Percentiles rank a stretch among this genome's conserved stretches.
These are phyloP conservation scores for Escarpia spicata DNA, from an alignment of 2,888 invertebrate species.

Conservation along the genomic window DNA sequence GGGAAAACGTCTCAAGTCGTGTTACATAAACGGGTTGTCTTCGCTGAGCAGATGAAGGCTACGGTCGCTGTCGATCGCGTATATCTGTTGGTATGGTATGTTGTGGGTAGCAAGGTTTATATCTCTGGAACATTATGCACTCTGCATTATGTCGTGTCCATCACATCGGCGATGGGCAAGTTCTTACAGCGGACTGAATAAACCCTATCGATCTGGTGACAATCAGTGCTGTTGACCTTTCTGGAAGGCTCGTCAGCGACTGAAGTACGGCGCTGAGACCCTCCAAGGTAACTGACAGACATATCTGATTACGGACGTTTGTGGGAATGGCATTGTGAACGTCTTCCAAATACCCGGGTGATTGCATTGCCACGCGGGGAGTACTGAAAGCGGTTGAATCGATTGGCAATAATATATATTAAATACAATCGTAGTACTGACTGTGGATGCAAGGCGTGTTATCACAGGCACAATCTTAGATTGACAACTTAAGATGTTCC, in stretches of 20 bases:
- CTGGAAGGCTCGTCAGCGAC: not conserved
- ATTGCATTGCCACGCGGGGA: not conserved
- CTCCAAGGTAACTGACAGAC: not conserved
- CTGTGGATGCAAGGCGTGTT: not conserved
- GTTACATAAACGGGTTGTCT: too few relatives aligned
- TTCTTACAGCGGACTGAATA: not conserved
- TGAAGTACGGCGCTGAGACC: not conserved
- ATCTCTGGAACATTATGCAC: not conserved
- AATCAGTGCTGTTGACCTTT: not conserved
- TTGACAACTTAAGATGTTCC: not conserved
- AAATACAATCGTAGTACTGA: not conserved
- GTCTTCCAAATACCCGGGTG: not conserved
- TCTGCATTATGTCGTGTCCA: not conserved
- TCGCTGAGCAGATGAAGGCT: too few relatives aligned
- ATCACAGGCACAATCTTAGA: not conserved
- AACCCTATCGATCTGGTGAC: not conserved
- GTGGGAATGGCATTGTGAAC: not conserved
- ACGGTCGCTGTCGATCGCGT: not conserved
- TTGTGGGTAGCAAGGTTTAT: not conserved
- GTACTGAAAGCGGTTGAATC: not conserved
- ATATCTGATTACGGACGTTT: not conserved
- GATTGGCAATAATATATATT: not conserved
- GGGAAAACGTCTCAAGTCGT: too few relatives aligned
- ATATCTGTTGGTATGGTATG: not conserved
- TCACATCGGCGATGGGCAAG: not conserved